Conservation (phyloP, 2,113 vertebrate species). For the Periophthalmodon schlosseri region DNA sequence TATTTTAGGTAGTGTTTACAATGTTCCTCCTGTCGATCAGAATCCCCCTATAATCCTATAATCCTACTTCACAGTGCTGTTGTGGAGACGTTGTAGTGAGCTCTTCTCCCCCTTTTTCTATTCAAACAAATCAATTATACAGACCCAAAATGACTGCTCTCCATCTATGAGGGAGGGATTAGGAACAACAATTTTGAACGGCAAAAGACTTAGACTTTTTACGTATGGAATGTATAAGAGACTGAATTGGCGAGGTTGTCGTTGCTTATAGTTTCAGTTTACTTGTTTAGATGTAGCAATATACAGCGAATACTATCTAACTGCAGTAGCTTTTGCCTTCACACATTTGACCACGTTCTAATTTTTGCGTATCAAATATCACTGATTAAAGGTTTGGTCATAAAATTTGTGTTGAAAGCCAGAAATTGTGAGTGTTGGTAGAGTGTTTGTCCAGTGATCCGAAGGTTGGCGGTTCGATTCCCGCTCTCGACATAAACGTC, state of each 20-base stretch:
- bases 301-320: neutral
- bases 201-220: neutral
- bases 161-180: neutral
- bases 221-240: conserved; percentile 5
- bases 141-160: neutral
- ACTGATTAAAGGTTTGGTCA: no score
- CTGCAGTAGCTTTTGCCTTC: no score
- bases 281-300: neutral
- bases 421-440: no score
- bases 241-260: neutral
- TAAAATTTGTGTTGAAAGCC: no score
- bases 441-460: no score
- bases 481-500: no score
- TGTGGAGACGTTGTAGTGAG: conserved; percentile 49
- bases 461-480: no score
- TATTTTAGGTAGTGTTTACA: neutral
- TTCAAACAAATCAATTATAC: conserved; percentile 66
- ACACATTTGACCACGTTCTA: no score
- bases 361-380: no score
- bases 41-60: conserved; percentile 71
- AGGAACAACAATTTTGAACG: conserved; percentile 11
- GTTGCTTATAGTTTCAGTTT: neutral
- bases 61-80: conserved; percentile 69
- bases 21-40: conserved; percentile 52
- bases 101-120: conserved; percentile 31